These are phyloP conservation scores for Crypturellus undulatus DNA, from an alignment of 2,113 vertebrate genomes.

Conservation along the genomic window DNA sequence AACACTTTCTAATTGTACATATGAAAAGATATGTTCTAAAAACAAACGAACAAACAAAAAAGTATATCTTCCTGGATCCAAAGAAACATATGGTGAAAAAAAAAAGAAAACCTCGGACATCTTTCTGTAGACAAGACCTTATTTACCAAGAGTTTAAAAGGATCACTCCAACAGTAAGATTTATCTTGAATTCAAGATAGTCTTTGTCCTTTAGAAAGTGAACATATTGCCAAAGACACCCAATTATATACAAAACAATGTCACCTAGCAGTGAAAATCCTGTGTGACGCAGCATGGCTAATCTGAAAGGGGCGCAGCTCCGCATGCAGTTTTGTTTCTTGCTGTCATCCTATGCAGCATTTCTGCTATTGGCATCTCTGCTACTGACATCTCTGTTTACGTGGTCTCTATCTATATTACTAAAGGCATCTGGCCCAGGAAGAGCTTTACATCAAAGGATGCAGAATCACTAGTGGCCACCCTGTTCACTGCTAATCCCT, in stretches of 20 bases:
- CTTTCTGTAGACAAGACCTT: not conserved
- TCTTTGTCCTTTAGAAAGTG: not conserved
- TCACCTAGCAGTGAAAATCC: not conserved
- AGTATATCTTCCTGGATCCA: not conserved
- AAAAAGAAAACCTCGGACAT: not conserved
- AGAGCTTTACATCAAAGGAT: not conserved
- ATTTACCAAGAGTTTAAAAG: not conserved
- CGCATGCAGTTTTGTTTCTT: not conserved
- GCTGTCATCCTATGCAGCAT: not conserved
- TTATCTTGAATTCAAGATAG: not conserved
- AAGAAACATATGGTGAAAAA: not conserved
- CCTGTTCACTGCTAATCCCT: not conserved
- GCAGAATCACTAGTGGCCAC: rapidly evolving
- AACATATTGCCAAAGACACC: not conserved
- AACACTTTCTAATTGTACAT: not conserved
- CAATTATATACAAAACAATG: not conserved
- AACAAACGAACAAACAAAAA: not conserved
- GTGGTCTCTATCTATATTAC: not conserved
- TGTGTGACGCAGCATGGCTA: not conserved
- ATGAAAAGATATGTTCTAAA: not conserved
- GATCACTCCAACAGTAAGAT: not conserved
- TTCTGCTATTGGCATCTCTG: not conserved
- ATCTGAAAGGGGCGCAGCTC: not conserved
- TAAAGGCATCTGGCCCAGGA: not conserved
- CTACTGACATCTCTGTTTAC: not conserved